Percentiles rank a stretch among this genome's conserved stretches.
Conservation (phyloP, 2,113 vertebrate genomes). For the Myanophis thanlyinensis region DNA sequence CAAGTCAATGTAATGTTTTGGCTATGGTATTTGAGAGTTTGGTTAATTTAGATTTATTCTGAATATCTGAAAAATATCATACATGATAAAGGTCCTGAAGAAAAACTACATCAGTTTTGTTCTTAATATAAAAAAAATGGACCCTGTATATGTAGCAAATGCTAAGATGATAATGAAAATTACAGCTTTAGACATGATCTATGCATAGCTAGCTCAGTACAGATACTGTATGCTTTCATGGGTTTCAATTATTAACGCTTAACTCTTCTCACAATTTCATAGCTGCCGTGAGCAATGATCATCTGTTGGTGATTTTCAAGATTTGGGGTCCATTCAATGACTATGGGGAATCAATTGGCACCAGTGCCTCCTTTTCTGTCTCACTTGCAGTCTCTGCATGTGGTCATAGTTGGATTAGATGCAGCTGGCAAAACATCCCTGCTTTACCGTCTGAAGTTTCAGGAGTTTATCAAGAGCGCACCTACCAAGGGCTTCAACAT, state of each 20-base stretch:
- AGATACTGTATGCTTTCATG: background rate
- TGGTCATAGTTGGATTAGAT: constrained; percentile 86
- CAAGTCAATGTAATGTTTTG: background rate
- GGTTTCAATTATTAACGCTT: background rate
- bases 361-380: constrained; percentile 79
- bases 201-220: background rate
- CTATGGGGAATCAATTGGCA: constrained; percentile 88
- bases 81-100: background rate
- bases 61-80: background rate
- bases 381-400: constrained; percentile 81
- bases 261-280: background rate
- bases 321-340: background rate
- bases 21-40: background rate
- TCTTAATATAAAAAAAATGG: background rate
- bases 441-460: constrained; percentile 86
- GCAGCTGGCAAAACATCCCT: constrained; percentile 87
- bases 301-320: background rate
- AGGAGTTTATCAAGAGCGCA: constrained; percentile 87
- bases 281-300: background rate
- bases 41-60: background rate
- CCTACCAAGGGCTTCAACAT: constrained; percentile 92
- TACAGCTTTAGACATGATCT: background rate
- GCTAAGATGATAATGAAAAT: background rate
- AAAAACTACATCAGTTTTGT: background rate
- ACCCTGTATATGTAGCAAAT: background rate